Evolutionary conservation across 2,888 invertebrate species (phyloP).

Genomic region (Stenichneumon culpator): DNA sequence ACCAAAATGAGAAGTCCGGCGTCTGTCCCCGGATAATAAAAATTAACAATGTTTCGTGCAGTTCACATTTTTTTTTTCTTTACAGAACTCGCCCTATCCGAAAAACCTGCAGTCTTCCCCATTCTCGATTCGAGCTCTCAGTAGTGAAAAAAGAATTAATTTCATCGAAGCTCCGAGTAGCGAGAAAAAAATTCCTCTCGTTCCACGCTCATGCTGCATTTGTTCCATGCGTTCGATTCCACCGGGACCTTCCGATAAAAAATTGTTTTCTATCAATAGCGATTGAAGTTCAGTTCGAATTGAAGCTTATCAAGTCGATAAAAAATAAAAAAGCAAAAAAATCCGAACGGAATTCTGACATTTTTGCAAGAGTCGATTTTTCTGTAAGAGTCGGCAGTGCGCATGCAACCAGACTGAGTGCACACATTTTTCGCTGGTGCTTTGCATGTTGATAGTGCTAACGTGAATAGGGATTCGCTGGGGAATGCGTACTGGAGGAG

Average conservation of each 20-base stretch:
- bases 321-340: not conserved
- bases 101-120: not conserved
- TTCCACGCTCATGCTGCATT: not conserved
- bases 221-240: not conserved
- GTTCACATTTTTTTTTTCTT: not conserved
- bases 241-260: not conserved
- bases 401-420: not conserved
- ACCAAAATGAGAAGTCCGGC: not conserved
- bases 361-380: not conserved
- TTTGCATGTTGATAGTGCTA: not conserved
- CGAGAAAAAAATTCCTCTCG: not conserved
- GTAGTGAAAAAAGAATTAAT: not conserved
- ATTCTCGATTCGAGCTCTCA: not conserved
- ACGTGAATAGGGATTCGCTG: constrained; percentile 6
- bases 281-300: not conserved
- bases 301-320: not conserved
- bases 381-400: not conserved
- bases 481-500: constrained; percentile 1
- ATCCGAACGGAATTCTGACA: not conserved
- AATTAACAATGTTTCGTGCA: not conserved
- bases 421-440: not conserved
- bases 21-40: not conserved
- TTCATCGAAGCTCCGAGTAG: not conserved
- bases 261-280: not conserved
- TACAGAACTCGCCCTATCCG: not conserved